These are phyloP conservation scores for Hemaris fuciformis DNA, from an alignment of 2,888 invertebrate species.

Conservation along the genomic window DNA sequence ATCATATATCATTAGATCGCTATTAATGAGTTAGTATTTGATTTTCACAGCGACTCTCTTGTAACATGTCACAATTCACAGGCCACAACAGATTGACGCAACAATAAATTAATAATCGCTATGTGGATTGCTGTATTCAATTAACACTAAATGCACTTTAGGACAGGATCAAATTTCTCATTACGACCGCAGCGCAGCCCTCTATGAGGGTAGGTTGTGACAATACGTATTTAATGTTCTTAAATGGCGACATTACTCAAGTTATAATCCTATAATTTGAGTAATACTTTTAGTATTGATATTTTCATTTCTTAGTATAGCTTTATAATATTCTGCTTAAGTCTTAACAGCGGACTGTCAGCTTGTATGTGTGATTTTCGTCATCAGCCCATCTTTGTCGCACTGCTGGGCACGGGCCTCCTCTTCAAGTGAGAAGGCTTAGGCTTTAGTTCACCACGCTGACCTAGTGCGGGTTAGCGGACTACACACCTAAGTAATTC, in stretches of 20 bases:
- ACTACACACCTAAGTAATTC: too few relatives aligned
- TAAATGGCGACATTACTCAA: not conserved
- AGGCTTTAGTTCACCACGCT: too few relatives aligned
- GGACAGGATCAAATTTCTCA: not conserved
- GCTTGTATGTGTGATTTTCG: too few relatives aligned
- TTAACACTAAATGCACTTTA: not conserved
- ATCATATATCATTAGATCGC: not conserved
- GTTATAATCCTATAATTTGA: too few relatives aligned
- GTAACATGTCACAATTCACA: not conserved
- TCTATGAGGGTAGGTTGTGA: slow-evolving; percentile 13
- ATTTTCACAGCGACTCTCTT: not conserved
- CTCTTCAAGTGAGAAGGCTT: too few relatives aligned
- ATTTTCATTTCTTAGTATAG: too few relatives aligned
- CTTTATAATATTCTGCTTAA: too few relatives aligned
- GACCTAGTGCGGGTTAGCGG: too few relatives aligned
- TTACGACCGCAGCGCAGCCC: not conserved
- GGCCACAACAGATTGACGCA: not conserved
- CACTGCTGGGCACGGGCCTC: too few relatives aligned
- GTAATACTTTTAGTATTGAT: too few relatives aligned
- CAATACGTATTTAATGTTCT: slow-evolving; percentile 15
- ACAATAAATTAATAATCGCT: slow-evolving; percentile 1
- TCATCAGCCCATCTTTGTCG: too few relatives aligned
- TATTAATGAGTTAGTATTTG: not conserved
- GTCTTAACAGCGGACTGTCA: too few relatives aligned
- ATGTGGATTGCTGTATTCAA: not conserved